These are phyloP conservation scores for Nyctalus aviator DNA, from an alignment of 2,797 vertebrate species.

Conservation along the genomic window DNA sequence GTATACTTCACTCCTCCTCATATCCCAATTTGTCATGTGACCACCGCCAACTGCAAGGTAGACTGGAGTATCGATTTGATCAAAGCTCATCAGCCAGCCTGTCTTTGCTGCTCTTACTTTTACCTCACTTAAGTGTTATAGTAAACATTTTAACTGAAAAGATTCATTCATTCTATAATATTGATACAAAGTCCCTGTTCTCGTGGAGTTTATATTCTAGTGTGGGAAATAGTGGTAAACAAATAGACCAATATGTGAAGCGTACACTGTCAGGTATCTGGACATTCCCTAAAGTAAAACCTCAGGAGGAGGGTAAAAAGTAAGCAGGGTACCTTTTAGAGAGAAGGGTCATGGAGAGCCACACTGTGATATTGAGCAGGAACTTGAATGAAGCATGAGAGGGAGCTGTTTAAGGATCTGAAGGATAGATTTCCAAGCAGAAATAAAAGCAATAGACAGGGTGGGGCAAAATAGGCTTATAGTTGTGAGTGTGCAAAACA, in stretches of 20 bases:
- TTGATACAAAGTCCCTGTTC: neutral
- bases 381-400: neutral
- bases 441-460: neutral
- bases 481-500: neutral
- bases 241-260: neutral
- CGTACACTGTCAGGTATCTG: neutral
- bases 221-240: neutral
- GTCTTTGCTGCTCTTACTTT: conserved; percentile 1
- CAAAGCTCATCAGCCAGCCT: neutral
- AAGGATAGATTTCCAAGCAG: neutral
- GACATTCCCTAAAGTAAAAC: neutral
- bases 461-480: neutral
- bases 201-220: neutral
- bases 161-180: neutral
- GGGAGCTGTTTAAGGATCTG: neutral
- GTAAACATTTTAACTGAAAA: conserved; percentile 12
- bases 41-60: neutral
- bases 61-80: neutral
- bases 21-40: neutral
- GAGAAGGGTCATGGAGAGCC: neutral
- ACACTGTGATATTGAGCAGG: neutral
- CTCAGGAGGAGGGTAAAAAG: neutral
- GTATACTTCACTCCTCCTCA: neutral
- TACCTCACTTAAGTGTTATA: neutral
- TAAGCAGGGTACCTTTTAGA: neutral